Base-by-base conservation (phyloP, 2,113 vertebrate species). In the Pluvianellus socialis region DNA sequence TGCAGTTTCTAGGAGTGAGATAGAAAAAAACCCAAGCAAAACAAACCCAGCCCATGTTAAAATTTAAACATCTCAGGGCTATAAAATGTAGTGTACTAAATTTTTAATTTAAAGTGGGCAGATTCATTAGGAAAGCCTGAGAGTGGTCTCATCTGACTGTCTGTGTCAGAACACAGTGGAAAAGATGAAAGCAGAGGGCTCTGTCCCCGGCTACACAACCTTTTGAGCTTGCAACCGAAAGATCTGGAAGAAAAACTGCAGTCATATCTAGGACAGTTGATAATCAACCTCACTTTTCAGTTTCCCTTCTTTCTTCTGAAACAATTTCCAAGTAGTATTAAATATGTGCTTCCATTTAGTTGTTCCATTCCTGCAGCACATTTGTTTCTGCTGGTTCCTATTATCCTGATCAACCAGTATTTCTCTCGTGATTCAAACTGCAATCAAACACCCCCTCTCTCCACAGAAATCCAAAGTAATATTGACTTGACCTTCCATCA, bases 31-130 rank as follows among this genome's bases (percentile, higher is more conserved):
- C 1, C 3, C 63, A 84, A 86, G 19, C 49, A 70, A 81, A 92
- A 87, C 50, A 91, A 88, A 71, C 47, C 19, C 68, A 52, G 58
- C 11, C 18, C 74, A 68, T 3, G 45, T 96, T 96, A 96, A 96
- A 96, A 91, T 95, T 97, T 96, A 94, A 97, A 95, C 56, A 95
- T 65, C 66, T 93, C 74, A 66, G 71, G 24, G 45, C 74, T 92
- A 79, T 49, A 82, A 90, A 86, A 92, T 35, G 50, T 12, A 90
- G 56, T 8, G 12, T 61, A 61, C 70, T 95, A 85, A 87, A 97
- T 96, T 97, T 96, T 97, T 96, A 94, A 96, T 95, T 94, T 82
- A 10, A 90, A 93, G 77, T 33, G 55, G 66, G 62, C 30, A 71
- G 74, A 91, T 76, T 96, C 70, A 92, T 89, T 94, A 77, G 47